Conservation (phyloP, 2,888 invertebrate species). For the Leistus spinibarbis region DNA sequence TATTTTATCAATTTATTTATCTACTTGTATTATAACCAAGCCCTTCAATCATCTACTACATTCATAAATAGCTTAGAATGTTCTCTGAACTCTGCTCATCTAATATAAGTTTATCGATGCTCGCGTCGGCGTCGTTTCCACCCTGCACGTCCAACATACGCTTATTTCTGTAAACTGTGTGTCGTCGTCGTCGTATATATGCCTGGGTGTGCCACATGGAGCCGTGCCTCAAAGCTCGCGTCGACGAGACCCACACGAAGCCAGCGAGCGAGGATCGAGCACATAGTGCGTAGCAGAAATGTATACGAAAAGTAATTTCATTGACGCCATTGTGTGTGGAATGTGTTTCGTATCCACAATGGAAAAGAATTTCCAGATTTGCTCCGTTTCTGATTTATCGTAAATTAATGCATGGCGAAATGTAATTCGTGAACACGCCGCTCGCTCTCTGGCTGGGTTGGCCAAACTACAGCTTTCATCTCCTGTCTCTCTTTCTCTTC, state of each 20-base stretch:
- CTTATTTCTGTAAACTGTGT: not conserved
- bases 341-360: slow-evolving; percentile 37
- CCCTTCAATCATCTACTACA: too few relatives aligned
- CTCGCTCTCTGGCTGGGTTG: not conserved
- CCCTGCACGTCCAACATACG: not conserved
- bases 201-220: not conserved
- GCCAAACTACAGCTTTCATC: not conserved
- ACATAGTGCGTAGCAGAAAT: slow-evolving; percentile 31
- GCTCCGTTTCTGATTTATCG: slow-evolving; percentile 32
- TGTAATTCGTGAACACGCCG: slow-evolving; percentile 1
- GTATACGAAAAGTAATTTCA: slow-evolving; percentile 38
- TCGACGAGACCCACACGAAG: not conserved
- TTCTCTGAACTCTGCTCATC: too few relatives aligned
- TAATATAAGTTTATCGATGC: too few relatives aligned
- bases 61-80: too few relatives aligned
- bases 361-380: slow-evolving; percentile 36
- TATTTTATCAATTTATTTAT: too few relatives aligned
- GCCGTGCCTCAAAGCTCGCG: not conserved
- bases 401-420: slow-evolving; percentile 29
- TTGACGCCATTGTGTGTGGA: slow-evolving; percentile 37
- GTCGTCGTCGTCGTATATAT: not conserved
- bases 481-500: not conserved
- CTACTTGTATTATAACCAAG: too few relatives aligned
- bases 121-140: not conserved
- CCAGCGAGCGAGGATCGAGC: not conserved